Conservation (phyloP, 2,888 invertebrate genomes). For the Drosophila anomalipes region DNA sequence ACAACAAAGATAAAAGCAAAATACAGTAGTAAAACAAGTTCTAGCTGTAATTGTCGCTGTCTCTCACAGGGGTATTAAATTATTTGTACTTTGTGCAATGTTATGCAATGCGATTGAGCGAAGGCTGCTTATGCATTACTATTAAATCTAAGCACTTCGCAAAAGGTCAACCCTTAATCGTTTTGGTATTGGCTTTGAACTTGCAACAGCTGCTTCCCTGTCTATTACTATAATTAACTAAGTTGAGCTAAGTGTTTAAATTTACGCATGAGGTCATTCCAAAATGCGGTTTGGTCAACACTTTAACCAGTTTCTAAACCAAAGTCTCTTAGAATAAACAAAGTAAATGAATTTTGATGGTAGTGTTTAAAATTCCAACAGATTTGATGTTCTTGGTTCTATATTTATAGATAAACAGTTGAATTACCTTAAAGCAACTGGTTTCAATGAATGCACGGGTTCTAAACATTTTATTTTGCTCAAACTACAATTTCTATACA, state of each 20-base stretch:
- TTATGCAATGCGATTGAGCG: slow-evolving; percentile 49
- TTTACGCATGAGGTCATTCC: slow-evolving; percentile 49
- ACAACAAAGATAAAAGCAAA: slow-evolving; percentile 50
- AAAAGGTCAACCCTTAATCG: slow-evolving; percentile 45
- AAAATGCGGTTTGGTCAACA: slow-evolving; percentile 17
- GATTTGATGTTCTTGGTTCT: not conserved
- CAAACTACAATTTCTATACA: not conserved
- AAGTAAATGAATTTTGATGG: slow-evolving; percentile 5
- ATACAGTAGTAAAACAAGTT: slow-evolving; percentile 35
- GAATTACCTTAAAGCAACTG: not conserved
- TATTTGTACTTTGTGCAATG: slow-evolving; percentile 8
- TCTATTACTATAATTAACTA: slow-evolving; percentile 40
- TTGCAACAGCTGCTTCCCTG: slow-evolving; percentile 29
- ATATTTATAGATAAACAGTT: not conserved
- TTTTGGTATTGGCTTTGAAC: slow-evolving; percentile 45
- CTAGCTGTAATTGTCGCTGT: slow-evolving; percentile 40
- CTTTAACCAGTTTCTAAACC: slow-evolving; percentile 41
- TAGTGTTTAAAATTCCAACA: not conserved
- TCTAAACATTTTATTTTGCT: not conserved
- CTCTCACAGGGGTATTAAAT: slow-evolving; percentile 35
- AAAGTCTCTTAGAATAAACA: slow-evolving; percentile 12
- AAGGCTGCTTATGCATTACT: slow-evolving; percentile 37
- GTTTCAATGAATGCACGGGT: not conserved
- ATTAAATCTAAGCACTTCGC: not conserved
- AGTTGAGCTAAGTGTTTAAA: slow-evolving; percentile 23